A percentile compares a stretch with the other conserved stretches of the same genome.
These are phyloP conservation scores for Boloria euphrosyne DNA, from an alignment of 2,888 invertebrate species.

Conservation along the genomic window DNA sequence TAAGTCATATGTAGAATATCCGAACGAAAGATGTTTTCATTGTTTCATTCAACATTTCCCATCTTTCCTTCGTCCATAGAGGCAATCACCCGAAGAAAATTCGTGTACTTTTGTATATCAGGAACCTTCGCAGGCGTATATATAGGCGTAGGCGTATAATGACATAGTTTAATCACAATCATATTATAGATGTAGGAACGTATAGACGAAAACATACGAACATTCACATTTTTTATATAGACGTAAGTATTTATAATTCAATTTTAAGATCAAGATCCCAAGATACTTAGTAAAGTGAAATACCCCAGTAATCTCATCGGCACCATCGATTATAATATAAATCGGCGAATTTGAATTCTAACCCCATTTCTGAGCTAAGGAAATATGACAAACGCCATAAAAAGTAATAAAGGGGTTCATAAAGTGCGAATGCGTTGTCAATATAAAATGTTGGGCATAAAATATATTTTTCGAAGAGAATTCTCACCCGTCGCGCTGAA, in stretches of 20 bases:
- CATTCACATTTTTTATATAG: not conserved
- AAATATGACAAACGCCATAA: constrained; percentile 69
- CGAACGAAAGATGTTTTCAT: no score
- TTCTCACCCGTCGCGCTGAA: constrained; percentile 53
- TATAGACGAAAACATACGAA: no score
- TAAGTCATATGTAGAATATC: no score
- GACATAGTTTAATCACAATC: no score
- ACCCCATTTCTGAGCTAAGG: constrained; percentile 53
- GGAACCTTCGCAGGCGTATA: no score
- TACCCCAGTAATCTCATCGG: constrained; percentile 51
- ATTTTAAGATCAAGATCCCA: constrained; percentile 33
- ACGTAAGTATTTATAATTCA: constrained; percentile 18
- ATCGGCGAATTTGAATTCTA: constrained; percentile 70
- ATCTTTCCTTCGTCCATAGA: no score
- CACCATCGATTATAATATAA: constrained; percentile 76
- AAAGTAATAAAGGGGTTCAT: constrained; percentile 71
- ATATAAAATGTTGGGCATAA: constrained; percentile 60
- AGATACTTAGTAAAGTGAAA: constrained; percentile 40
- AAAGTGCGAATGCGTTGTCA: constrained; percentile 62
- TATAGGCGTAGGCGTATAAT: no score
- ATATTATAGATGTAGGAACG: no score
- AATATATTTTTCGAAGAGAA: constrained; percentile 56
- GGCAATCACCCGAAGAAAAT: no score
- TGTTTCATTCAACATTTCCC: no score
- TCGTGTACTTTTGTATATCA: no score